phyloP scores from a whole-genome alignment of 2,113 vertebrate species.

The Cercocebus atys region DNA sequence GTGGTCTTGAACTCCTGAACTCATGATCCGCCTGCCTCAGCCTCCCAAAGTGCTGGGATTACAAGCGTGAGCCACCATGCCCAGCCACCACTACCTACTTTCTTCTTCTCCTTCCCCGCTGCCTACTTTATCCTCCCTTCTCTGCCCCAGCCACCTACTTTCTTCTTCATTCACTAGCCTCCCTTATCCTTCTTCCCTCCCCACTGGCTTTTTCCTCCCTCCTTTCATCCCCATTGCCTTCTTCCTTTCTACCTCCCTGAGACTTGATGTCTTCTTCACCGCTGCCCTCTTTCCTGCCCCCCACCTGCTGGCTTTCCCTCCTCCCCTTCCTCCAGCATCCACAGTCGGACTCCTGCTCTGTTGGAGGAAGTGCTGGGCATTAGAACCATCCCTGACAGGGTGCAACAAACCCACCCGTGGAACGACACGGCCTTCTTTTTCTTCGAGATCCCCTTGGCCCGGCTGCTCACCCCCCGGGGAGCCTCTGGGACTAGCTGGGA shows the following conservation, averaged over 20 bases:
- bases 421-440: conserved; percentile 84
- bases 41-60: too few relatives aligned
- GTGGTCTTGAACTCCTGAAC: too few relatives aligned
- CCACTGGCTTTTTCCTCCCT: background rate
- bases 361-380: background rate
- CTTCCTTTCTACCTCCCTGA: background rate
- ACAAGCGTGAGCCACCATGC: too few relatives aligned
- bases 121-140: too few relatives aligned
- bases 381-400: background rate
- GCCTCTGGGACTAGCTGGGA: conserved; percentile 68
- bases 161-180: background rate
- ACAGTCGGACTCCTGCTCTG: background rate
- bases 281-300: background rate
- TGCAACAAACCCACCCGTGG: conserved; percentile 73
- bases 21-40: too few relatives aligned
- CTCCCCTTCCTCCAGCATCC: background rate
- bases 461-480: conserved; percentile 63
- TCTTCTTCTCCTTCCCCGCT: too few relatives aligned
- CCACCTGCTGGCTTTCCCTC: background rate
- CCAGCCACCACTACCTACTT: too few relatives aligned
- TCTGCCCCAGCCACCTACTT: too few relatives aligned
- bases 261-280: background rate
- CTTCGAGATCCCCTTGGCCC: conserved; percentile 70
- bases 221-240: background rate
- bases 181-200: too few relatives aligned